These are phyloP conservation scores for Nibea coibor DNA, from an alignment of 2,113 vertebrate species.

Conservation along the genomic window DNA sequence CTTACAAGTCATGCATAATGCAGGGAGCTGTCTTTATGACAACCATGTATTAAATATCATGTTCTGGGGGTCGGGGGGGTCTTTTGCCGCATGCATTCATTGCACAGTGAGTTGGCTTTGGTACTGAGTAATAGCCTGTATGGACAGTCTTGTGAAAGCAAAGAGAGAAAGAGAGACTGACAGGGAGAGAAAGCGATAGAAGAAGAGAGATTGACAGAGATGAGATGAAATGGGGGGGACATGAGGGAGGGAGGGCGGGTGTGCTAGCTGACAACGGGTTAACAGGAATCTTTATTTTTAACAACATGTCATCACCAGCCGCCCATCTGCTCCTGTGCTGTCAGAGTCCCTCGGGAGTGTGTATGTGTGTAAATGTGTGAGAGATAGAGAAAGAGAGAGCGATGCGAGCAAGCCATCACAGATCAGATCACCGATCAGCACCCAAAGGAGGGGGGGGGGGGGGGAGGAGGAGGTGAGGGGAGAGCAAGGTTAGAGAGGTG, in stretches of 20 bases:
- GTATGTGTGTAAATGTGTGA: slow-evolving; percentile 15
- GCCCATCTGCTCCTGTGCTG: slow-evolving; percentile 83
- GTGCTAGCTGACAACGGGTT: slow-evolving; percentile 74
- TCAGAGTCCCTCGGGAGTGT: slow-evolving; percentile 70
- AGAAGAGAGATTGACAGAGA: slow-evolving; percentile 43
- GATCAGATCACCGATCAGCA: slow-evolving; percentile 72
- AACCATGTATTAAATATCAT: slow-evolving; percentile 81
- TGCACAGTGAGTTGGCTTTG: slow-evolving; percentile 35
- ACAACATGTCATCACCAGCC: slow-evolving; percentile 80
- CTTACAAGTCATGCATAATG: slow-evolving; percentile 82
- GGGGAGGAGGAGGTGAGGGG: not conserved
- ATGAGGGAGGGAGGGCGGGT: slow-evolving; percentile 27
- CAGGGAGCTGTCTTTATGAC: slow-evolving; percentile 67
- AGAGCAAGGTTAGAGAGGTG: slow-evolving; percentile 67
- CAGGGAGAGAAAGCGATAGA: slow-evolving; percentile 22
- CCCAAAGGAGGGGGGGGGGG: slow-evolving; percentile 37
- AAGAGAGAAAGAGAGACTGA: slow-evolving; percentile 20
- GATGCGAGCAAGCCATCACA: slow-evolving; percentile 63
- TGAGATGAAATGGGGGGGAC: slow-evolving; percentile 41
- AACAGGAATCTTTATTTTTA: slow-evolving; percentile 83
- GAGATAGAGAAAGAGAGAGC: slow-evolving; percentile 14
- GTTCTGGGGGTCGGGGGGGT: slow-evolving; percentile 55
- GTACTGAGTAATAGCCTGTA: slow-evolving; percentile 11
- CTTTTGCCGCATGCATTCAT: slow-evolving; percentile 39
- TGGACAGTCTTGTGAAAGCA: slow-evolving; percentile 8